These are phyloP conservation scores for Pseudochaenichthys georgianus DNA, from an alignment of 2,797 vertebrate species.

Conservation along the genomic window DNA sequence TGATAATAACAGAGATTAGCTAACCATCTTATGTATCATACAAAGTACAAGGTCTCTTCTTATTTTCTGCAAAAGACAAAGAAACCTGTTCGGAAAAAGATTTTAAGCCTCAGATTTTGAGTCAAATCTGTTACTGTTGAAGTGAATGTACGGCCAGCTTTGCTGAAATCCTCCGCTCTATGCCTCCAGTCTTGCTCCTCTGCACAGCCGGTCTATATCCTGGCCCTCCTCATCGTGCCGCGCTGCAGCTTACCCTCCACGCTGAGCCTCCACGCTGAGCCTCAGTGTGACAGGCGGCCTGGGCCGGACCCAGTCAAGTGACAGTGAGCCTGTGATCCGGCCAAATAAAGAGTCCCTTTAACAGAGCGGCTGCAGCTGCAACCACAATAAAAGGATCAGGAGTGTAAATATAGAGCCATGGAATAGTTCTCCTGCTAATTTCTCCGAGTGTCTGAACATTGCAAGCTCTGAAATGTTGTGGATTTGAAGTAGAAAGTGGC, in stretches of 20 bases:
- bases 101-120: not conserved
- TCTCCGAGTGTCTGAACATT: slow-evolving; percentile 40
- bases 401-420: slow-evolving; percentile 75
- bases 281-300: slow-evolving; percentile 65
- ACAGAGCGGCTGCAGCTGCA: slow-evolving; percentile 77
- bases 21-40: not conserved
- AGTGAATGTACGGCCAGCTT: slow-evolving; percentile 30
- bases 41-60: no score
- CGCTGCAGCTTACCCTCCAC: slow-evolving; percentile 60
- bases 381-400: slow-evolving; percentile 64
- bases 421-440: slow-evolving; percentile 60
- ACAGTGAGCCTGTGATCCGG: slow-evolving; percentile 75
- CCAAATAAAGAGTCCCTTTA: slow-evolving; percentile 81
- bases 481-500: no score
- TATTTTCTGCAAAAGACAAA: not conserved
- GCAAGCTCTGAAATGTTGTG: not conserved
- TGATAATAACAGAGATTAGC: not conserved
- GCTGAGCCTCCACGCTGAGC: slow-evolving; percentile 70
- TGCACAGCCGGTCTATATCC: slow-evolving; percentile 35
- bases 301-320: slow-evolving; percentile 67
- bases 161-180: slow-evolving; percentile 23
- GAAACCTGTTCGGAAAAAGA: not conserved
- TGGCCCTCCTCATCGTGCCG: slow-evolving; percentile 36
- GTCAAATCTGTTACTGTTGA: slow-evolving; percentile 6
- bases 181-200: slow-evolving; percentile 39